Evolutionary conservation across 2,888 invertebrate genomes (phyloP).

Genomic region (Notodonta dromedarius): DNA sequence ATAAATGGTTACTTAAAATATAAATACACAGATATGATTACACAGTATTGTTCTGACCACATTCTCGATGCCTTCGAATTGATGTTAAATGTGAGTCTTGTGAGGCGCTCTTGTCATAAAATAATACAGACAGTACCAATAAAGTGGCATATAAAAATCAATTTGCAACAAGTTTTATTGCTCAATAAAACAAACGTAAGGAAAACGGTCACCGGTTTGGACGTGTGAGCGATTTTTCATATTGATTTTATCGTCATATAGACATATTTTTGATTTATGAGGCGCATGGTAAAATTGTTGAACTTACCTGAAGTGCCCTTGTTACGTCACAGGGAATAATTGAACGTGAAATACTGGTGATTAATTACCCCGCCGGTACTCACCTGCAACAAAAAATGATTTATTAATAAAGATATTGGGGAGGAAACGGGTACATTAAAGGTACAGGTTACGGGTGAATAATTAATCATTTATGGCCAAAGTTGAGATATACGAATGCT

Average conservation of each 20-base stretch:
- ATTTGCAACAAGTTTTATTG: constrained; percentile 19
- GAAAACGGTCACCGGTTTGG: not conserved
- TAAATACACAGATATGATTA: no score
- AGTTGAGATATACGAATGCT: not conserved
- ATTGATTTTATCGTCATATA: constrained; percentile 13
- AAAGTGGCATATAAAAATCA: constrained; percentile 6
- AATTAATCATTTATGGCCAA: not conserved
- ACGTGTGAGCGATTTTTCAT: constrained; percentile 14
- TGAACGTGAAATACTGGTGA: constrained; percentile 30
- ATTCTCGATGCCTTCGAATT: no score
- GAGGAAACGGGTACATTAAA: not conserved
- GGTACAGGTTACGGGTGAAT: not conserved
- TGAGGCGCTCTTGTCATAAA: not conserved
- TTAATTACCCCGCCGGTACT: constrained; percentile 36
- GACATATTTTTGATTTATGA: constrained; percentile 27
- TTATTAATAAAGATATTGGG: constrained; percentile 24
- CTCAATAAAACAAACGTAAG: constrained; percentile 10
- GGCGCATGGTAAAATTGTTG: constrained; percentile 9
- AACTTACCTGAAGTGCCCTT: constrained; percentile 38
- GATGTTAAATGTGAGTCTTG: no score
- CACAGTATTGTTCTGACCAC: not conserved
- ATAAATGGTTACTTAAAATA: no score
- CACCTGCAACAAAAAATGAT: constrained; percentile 45
- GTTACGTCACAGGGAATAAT: constrained; percentile 29
- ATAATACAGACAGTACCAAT: not conserved